These are phyloP conservation scores for Gymnoscopelus braueri DNA, from an alignment of 2,797 vertebrate species.

Conservation along the genomic window DNA sequence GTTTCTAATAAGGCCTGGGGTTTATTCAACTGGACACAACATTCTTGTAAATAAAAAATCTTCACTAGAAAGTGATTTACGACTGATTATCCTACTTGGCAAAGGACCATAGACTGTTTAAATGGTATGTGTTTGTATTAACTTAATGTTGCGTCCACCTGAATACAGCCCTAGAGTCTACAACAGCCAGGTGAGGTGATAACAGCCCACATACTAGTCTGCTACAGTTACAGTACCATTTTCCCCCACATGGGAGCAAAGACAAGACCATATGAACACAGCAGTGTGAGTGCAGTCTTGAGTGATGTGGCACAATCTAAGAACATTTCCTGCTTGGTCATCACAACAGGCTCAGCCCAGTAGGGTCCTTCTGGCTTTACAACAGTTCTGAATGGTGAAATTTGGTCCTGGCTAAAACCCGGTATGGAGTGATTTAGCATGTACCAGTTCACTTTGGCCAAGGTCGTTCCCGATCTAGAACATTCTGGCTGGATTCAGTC, in stretches of 20 bases:
- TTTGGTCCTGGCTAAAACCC: slow-evolving; percentile 77
- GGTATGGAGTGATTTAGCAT: slow-evolving; percentile 68
- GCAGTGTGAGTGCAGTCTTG: slow-evolving; percentile 71
- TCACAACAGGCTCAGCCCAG: slow-evolving; percentile 35
- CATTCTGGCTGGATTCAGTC: slow-evolving; percentile 51
- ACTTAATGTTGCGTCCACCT: slow-evolving; percentile 64
- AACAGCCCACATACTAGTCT: slow-evolving; percentile 60
- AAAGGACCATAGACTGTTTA: slow-evolving; percentile 45
- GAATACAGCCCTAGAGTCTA: slow-evolving; percentile 69
- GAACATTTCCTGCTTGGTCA: slow-evolving; percentile 62
- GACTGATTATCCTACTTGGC: slow-evolving; percentile 55
- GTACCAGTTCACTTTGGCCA: slow-evolving; percentile 71
- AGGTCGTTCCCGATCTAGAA: slow-evolving; percentile 69
- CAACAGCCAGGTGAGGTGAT: slow-evolving; percentile 70
- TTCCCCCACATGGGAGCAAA: slow-evolving; percentile 60
- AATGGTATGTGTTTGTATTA: slow-evolving; percentile 32
- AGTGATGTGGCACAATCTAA: slow-evolving; percentile 67
- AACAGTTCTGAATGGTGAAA: slow-evolving; percentile 65
- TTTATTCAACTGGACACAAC: slow-evolving; percentile 69
- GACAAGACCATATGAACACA: slow-evolving; percentile 76
- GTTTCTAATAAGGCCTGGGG: slow-evolving; percentile 81
- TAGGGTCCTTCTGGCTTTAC: slow-evolving; percentile 64
- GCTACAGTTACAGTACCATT: slow-evolving; percentile 64
- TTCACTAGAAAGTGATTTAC: slow-evolving; percentile 43
- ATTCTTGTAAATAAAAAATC: slow-evolving; percentile 52